These are phyloP conservation scores for Theocolax elegans DNA, from an alignment of 1,140 invertebrate species.

Conservation along the genomic window DNA sequence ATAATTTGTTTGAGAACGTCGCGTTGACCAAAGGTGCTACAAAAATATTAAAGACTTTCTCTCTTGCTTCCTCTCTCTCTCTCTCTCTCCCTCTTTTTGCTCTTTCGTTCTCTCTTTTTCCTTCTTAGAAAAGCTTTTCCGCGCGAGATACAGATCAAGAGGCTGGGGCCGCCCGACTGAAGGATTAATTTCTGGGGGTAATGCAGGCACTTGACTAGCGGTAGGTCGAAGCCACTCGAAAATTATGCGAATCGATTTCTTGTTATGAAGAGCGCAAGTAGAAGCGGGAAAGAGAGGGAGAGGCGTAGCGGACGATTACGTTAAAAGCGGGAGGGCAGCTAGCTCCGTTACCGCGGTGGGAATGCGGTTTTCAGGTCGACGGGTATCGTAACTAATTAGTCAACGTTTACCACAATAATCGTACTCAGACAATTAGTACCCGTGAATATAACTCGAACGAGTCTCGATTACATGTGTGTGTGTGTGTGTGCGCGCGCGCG, in stretches of 20 bases:
- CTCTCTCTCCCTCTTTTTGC: too few relatives aligned
- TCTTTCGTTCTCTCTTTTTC: too few relatives aligned
- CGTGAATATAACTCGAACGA: too few relatives aligned
- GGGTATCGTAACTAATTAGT: constrained; percentile 22
- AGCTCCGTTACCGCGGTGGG: background rate
- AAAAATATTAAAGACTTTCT: too few relatives aligned
- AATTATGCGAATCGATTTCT: constrained; percentile 30
- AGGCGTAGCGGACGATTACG: background rate
- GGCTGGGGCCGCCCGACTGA: background rate
- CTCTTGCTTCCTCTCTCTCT: too few relatives aligned
- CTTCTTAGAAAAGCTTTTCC: constrained; percentile 2
- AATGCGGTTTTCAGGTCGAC: constrained; percentile 27
- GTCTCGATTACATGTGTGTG: background rate
- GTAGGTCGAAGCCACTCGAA: constrained; percentile 1
- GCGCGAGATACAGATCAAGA: background rate
- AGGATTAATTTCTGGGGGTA: background rate
- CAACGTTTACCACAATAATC: constrained; percentile 1
- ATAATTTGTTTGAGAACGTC: too few relatives aligned
- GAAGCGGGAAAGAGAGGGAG: too few relatives aligned
- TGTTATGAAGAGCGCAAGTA: too few relatives aligned
- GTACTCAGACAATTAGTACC: constrained; percentile 11
- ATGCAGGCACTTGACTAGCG: background rate
- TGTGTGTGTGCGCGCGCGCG: background rate
- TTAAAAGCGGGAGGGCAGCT: background rate
- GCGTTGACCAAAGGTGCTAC: too few relatives aligned